These are phyloP conservation scores for Ceratoteleas bidentatus DNA, from an alignment of 1,140 invertebrate species.

Conservation along the genomic window DNA sequence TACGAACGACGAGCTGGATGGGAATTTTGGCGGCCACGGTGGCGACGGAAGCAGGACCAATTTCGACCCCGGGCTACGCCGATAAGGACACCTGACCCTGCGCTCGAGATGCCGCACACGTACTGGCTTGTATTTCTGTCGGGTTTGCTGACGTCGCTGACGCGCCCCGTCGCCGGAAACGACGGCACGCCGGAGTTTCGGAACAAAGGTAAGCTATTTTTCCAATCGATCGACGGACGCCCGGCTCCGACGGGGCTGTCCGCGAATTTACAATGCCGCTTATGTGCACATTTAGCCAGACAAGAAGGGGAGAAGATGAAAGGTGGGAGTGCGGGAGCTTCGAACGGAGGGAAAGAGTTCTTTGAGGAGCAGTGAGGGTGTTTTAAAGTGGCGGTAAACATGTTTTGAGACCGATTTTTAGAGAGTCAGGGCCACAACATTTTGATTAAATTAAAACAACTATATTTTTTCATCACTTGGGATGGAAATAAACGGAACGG, in stretches of 20 bases:
- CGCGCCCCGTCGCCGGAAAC: conserved; percentile 66
- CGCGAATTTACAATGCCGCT: conserved; percentile 47
- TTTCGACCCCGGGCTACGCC: conserved; percentile 34
- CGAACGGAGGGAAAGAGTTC: conserved; percentile 5
- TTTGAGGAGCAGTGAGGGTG: conserved; percentile 13
- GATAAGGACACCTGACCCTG: conserved; percentile 61
- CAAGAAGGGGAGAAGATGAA: background rate
- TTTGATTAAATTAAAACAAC: too few relatives aligned
- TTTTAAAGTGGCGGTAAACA: conserved; percentile 21
- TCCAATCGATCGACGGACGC: conserved; percentile 61
- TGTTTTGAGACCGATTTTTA: conserved; percentile 24
- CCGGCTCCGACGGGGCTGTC: conserved; percentile 43
- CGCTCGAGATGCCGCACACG: conserved; percentile 70
- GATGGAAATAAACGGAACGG: too few relatives aligned
- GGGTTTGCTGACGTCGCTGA: conserved; percentile 72
- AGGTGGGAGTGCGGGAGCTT: background rate
- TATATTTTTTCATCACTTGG: too few relatives aligned
- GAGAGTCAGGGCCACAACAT: background rate
- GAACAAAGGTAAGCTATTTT: conserved; percentile 73
- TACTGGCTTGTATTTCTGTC: conserved; percentile 70
- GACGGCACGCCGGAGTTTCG: conserved; percentile 68
- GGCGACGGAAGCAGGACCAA: conserved; percentile 15
- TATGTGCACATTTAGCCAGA: background rate
- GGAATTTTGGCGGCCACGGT: conserved; percentile 17
- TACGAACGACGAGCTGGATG: conserved; percentile 5